Conservation (phyloP, 2,797 vertebrate species). For the Sebastes umbrosus region DNA sequence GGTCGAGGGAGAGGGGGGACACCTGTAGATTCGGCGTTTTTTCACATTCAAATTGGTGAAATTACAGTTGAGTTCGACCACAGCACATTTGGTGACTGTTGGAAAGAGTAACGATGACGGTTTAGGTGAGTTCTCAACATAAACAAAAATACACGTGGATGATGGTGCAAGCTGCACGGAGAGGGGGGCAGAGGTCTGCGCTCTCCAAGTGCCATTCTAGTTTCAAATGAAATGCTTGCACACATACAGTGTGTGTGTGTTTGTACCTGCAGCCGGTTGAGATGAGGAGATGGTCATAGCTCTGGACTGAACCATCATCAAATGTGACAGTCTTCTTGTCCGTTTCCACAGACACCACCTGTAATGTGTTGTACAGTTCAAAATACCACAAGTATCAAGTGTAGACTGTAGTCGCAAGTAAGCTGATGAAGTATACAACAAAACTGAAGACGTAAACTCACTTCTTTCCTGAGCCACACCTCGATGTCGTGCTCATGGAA, state of each 20-base stretch:
- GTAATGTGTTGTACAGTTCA: background rate
- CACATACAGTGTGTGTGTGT: background rate
- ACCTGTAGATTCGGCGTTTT: no score
- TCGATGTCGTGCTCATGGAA: conserved; percentile 79
- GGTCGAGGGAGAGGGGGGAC: rapidly evolving
- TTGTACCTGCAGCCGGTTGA: conserved; percentile 87
- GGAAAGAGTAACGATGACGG: no score
- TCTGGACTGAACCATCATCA: conserved; percentile 80
- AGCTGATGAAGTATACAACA: background rate
- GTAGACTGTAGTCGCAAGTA: background rate
- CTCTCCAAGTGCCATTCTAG: no score
- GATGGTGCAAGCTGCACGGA: no score
- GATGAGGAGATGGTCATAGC: conserved; percentile 85
- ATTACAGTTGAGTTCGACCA: no score
- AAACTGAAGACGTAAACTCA: conserved; percentile 42
- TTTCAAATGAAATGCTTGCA: background rate
- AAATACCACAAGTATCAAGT: background rate
- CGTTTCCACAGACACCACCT: conserved; percentile 84
- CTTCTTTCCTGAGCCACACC: conserved; percentile 86
- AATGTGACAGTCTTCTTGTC: conserved; percentile 81
- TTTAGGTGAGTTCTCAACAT: no score
- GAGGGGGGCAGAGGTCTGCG: no score
- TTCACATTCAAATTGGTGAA: no score
- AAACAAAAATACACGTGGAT: no score
- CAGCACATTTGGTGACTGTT: no score